phyloP scores from a whole-genome alignment of 2,113 vertebrate genomes.

The Chauna torquata region DNA sequence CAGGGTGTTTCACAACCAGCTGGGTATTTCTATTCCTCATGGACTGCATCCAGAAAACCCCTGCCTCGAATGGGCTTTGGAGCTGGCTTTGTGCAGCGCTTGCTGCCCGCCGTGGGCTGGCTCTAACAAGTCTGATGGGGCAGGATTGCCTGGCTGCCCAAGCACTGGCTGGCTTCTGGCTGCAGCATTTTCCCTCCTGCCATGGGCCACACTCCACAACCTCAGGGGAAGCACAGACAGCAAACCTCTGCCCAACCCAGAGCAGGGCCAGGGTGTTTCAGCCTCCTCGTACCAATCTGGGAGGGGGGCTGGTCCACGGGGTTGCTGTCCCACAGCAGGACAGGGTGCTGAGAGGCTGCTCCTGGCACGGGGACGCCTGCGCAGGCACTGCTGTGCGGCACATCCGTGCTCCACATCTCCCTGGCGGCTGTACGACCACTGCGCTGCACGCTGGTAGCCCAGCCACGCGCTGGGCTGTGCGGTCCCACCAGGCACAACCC shows the following conservation, averaged over 20 bases:
- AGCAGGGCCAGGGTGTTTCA: background rate
- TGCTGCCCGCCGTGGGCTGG: background rate
- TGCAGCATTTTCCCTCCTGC: background rate
- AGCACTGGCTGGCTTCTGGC: background rate
- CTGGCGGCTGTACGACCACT: background rate
- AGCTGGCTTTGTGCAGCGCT: rapidly evolving
- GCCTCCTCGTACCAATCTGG: background rate
- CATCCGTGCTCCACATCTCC: rapidly evolving
- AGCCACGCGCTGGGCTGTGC: background rate
- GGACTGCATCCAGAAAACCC: background rate
- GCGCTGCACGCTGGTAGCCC: background rate
- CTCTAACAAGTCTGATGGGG: background rate
- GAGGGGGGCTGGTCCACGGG: too few relatives aligned
- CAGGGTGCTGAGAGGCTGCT: too few relatives aligned
- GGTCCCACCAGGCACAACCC: background rate
- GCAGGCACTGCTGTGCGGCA: background rate
- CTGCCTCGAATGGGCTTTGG: background rate
- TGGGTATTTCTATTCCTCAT: background rate
- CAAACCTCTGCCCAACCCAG: background rate
- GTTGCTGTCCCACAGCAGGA: too few relatives aligned
- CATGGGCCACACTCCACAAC: background rate
- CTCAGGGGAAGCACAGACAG: background rate
- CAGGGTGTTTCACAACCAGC: background rate
- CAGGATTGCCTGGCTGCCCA: background rate
- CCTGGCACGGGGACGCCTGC: background rate